These are phyloP conservation scores for Tolmerus cingulatus DNA, from an alignment of 2,888 invertebrate genomes.

Conservation along the genomic window DNA sequence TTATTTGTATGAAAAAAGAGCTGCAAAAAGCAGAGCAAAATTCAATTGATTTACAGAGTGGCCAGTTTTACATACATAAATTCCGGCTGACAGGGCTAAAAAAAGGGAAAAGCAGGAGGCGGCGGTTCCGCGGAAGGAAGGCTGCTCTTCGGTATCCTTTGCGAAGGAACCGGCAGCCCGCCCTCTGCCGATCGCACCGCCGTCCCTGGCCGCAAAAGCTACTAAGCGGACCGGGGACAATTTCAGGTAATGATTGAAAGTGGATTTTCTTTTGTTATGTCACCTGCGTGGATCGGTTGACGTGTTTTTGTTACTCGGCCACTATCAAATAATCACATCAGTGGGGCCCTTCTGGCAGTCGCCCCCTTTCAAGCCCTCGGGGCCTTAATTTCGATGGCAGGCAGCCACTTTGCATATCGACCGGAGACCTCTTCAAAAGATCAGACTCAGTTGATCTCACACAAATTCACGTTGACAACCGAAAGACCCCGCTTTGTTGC, in stretches of 20 bases:
- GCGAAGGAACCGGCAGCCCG: not conserved
- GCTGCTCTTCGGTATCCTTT: not conserved
- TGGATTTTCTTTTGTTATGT: conserved; percentile 41
- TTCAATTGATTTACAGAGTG: conserved; percentile 59
- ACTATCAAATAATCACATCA: conserved; percentile 30
- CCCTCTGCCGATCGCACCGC: not conserved
- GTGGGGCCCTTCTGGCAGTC: not conserved
- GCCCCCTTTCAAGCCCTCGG: not conserved
- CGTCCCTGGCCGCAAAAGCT: not conserved
- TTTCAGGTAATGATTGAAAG: conserved; percentile 34
- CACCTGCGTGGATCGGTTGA: conserved; percentile 26
- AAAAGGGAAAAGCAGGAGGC: conserved; percentile 16
- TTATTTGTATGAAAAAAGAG: not conserved
- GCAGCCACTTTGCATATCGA: conserved; percentile 43
- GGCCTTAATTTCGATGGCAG: conserved; percentile 12
- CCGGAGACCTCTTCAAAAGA: conserved; percentile 15
- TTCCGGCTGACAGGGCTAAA: conserved; percentile 51
- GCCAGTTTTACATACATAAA: conserved; percentile 59
- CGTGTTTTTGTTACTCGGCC: conserved; percentile 27
- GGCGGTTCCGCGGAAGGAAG: conserved; percentile 14
- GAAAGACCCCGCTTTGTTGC: conserved; percentile 11
- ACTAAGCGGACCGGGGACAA: not conserved
- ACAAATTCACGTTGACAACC: conserved; percentile 36
- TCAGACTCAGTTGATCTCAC: conserved; percentile 28
- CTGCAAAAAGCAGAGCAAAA: conserved; percentile 34